phyloP scores from a whole-genome alignment of 2,113 vertebrate genomes.

The Spilogale gracilis region DNA sequence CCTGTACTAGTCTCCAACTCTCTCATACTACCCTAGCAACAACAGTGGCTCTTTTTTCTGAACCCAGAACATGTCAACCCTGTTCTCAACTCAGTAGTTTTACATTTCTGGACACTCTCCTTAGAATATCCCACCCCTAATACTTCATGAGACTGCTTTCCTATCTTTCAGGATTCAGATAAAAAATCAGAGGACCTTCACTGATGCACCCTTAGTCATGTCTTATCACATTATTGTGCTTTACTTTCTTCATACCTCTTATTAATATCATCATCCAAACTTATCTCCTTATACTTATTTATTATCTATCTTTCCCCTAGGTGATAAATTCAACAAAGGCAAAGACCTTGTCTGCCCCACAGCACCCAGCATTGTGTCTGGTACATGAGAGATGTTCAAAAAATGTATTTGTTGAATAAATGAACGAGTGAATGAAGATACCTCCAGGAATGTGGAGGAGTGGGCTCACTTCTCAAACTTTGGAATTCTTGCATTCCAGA shows the following conservation, averaged over 20 bases:
- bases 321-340: neutral
- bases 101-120: neutral
- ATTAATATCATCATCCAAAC: neutral
- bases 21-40: neutral
- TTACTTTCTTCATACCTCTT: neutral
- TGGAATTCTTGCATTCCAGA: constrained; percentile 26
- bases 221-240: neutral
- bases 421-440: neutral
- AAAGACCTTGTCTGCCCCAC: neutral
- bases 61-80: neutral
- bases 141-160: neutral
- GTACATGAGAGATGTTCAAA: neutral
- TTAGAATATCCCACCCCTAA: neutral
- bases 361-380: neutral
- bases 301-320: neutral
- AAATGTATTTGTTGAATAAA: neutral
- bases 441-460: neutral
- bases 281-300: neutral
- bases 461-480: neutral
- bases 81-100: neutral
- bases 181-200: neutral
- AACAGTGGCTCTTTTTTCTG: neutral
- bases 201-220: neutral
- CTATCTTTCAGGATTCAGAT: neutral
- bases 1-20: neutral